These are phyloP conservation scores for Halcyon chelicuti DNA, from an alignment of 2,797 vertebrate species.

Conservation along the genomic window DNA sequence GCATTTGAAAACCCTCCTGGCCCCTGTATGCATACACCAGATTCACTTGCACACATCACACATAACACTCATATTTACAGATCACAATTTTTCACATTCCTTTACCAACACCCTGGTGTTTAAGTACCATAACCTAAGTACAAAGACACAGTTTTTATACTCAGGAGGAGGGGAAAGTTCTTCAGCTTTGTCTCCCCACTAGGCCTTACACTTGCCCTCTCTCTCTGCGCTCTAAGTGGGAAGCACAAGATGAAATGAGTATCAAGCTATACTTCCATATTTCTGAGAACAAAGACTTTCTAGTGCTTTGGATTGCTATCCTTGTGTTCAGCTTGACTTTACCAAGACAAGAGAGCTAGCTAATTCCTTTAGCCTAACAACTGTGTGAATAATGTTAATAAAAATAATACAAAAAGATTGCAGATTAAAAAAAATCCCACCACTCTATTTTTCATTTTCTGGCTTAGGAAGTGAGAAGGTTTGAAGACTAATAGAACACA, in stretches of 20 bases:
- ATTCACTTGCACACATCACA: not conserved
- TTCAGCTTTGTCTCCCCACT: not conserved
- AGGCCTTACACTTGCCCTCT: not conserved
- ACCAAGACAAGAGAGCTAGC: not conserved
- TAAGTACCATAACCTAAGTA: not conserved
- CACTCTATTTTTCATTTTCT: not conserved
- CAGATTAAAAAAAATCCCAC: not conserved
- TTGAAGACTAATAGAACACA: not conserved
- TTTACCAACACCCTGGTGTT: not conserved
- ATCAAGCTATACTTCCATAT: not conserved
- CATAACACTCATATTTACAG: not conserved
- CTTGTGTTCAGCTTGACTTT: not conserved
- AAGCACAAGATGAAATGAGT: not conserved
- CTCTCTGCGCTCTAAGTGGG: not conserved
- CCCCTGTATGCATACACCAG: not conserved
- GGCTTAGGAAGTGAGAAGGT: not conserved
- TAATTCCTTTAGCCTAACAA: not conserved
- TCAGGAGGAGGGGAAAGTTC: not conserved
- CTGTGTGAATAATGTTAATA: not conserved
- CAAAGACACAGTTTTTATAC: not conserved
- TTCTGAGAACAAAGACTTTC: not conserved
- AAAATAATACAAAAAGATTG: not conserved
- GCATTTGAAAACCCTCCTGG: not conserved
- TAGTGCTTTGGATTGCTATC: not conserved
- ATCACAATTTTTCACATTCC: not conserved